phyloP scores from a whole-genome alignment of 2,113 vertebrate species.

The Notiomystis cincta region DNA sequence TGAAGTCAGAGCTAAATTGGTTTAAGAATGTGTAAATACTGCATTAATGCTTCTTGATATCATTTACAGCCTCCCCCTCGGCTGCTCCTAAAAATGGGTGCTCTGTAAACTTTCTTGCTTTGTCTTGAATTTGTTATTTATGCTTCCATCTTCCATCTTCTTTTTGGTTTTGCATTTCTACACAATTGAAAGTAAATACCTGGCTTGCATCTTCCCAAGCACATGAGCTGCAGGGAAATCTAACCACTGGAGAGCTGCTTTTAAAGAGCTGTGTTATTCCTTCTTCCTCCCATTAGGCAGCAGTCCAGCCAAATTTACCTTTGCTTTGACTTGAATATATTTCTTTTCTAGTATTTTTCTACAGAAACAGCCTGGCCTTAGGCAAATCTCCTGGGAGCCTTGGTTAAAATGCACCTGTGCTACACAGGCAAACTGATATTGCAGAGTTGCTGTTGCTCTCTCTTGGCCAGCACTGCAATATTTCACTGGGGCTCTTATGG shows the following conservation, averaged over 20 bases:
- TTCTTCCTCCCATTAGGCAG: slow-evolving; percentile 22
- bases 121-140: background rate
- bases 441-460: background rate
- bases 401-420: slow-evolving; percentile 32
- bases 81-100: background rate
- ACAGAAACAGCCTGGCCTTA: background rate
- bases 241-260: background rate
- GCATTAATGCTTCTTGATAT: background rate
- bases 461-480: background rate
- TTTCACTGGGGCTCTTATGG: background rate
- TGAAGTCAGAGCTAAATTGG: background rate
- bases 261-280: background rate
- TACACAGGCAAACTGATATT: background rate
- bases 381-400: background rate
- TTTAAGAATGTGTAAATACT: background rate
- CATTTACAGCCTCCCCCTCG: background rate
- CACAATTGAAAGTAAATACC: background rate
- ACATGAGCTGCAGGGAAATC: background rate
- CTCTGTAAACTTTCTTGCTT: background rate
- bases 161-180: background rate
- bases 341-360: background rate
- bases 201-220: background rate
- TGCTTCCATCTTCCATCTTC: background rate
- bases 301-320: slow-evolving; percentile 26
- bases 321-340: slow-evolving; percentile 29